Base-by-base conservation (phyloP, 2,888 invertebrate species). In the Caenorhabditis sp. region DNA sequence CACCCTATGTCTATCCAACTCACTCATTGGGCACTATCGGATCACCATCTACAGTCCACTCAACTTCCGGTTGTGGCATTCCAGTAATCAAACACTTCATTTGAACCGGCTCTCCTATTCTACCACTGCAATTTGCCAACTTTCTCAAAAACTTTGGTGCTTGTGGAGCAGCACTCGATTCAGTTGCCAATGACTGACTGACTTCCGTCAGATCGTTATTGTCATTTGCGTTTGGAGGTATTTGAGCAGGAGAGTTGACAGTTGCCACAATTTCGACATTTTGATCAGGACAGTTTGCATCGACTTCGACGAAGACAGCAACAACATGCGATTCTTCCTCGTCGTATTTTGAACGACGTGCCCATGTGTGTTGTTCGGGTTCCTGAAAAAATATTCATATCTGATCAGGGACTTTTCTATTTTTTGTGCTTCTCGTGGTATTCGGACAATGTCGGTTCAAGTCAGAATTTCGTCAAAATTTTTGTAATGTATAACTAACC, bases 61-160 rank as follows among this genome's bases (percentile, higher is more conserved):
- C 84, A 84, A 89, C 83, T 82, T 84, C 65, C 1, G 87, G 87
- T 36, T 81, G 78, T 1, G 90, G 90, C 49, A 82, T 80, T 8
- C 89, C 89, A 7, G 81, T 76, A 38, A 89, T 84, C 38, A 84
- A 76, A 72, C 88, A 88, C 59, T 85, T 85, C 73, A 85, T 59
- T 26, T 83, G 83, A 21, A 76, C 70, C 3, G 82, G 73, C 38
- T 81, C 71, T 53, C 83, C 83, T 14, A 76, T 74, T 25, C 68
- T 63, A 26, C 71, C 76, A 52, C 64, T 59, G 27, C 71, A 69
- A 26, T 80, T 73, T 10, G 59, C 70, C 20, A 80, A 60, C 54
- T 76, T 70, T 27, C 80, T 67, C 71, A 80, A 70, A 66, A 80
- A 80, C 66, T 78, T 81, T 10, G 81, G 81, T 7, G 66, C 72